Conservation (phyloP, 2,113 vertebrate genomes). For the Oncorhynchus keta region DNA sequence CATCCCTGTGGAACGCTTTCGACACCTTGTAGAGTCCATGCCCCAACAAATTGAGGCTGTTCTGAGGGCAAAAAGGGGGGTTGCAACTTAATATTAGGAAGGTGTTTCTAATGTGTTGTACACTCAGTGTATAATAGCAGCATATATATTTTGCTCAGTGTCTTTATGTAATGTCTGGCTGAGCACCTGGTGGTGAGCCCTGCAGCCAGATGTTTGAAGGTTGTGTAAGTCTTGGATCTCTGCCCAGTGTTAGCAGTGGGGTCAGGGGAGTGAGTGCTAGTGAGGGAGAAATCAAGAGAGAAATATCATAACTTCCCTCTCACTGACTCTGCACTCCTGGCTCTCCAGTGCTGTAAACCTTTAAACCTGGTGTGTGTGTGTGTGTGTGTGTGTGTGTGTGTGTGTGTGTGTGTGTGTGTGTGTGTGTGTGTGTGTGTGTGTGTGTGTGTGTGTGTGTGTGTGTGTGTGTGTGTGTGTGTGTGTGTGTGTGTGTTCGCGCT, state of each 20-base stretch:
- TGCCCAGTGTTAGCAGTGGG: neutral
- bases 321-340: neutral
- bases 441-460: neutral
- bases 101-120: neutral
- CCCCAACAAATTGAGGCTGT: too few relatives aligned
- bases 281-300: neutral
- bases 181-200: neutral
- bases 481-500: neutral
- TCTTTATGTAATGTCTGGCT: neutral
- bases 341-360: slow-evolving; percentile 38
- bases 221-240: neutral
- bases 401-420: slow-evolving; percentile 23
- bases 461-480: too few relatives aligned
- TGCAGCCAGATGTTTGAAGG: slow-evolving; percentile 11
- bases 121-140: neutral
- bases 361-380: slow-evolving; percentile 20
- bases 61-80: too few relatives aligned
- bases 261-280: neutral
- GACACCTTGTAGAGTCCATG: too few relatives aligned
- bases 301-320: neutral
- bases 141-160: neutral
- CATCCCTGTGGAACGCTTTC: too few relatives aligned
- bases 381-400: slow-evolving; percentile 39
- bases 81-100: too few relatives aligned
- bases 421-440: slow-evolving; percentile 41